A percentile compares a stretch with the other conserved stretches of the same genome.
phyloP scores from a whole-genome alignment of 2,797 vertebrate genomes.

The Gambusia yucatana region DNA sequence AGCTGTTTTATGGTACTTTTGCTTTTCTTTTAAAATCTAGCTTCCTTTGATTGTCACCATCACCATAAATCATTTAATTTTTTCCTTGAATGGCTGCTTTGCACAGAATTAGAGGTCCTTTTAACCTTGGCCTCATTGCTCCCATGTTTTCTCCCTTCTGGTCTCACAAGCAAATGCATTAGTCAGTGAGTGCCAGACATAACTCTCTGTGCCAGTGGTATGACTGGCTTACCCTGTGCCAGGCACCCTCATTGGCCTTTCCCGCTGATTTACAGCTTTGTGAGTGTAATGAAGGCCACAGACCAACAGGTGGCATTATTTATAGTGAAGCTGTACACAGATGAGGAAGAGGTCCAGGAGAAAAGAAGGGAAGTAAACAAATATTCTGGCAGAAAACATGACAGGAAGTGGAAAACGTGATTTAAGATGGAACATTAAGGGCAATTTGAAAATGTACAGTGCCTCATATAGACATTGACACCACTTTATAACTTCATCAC shows the following conservation, averaged over 20 bases:
- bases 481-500: not conserved
- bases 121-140: constrained; percentile 74
- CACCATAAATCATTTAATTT: constrained; percentile 28
- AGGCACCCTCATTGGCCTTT: constrained; percentile 50
- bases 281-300: constrained; percentile 64
- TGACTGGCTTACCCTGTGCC: constrained; percentile 50
- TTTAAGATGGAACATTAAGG: not conserved
- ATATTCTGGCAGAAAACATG: not conserved
- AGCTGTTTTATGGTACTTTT: constrained; percentile 23
- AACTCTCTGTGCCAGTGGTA: constrained; percentile 60
- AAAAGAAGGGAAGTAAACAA: constrained; percentile 1
- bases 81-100: constrained; percentile 39
- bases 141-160: constrained; percentile 52
- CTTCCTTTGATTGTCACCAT: constrained; percentile 8
- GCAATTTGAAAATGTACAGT: not conserved
- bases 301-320: constrained; percentile 83
- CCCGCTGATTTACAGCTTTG: constrained; percentile 51
- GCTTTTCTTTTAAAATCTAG: constrained; percentile 22
- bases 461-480: not conserved
- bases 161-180: constrained; percentile 64
- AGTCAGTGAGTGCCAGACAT: constrained; percentile 72
- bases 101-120: constrained; percentile 54
- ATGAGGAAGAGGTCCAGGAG: constrained; percentile 9
- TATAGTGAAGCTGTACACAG: constrained; percentile 55
- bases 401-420: constrained; percentile 1